A percentile compares a stretch with the other conserved stretches of the same genome.
Conservation (phyloP, 2,888 invertebrate species). For the Steinernema hermaphroditum region DNA sequence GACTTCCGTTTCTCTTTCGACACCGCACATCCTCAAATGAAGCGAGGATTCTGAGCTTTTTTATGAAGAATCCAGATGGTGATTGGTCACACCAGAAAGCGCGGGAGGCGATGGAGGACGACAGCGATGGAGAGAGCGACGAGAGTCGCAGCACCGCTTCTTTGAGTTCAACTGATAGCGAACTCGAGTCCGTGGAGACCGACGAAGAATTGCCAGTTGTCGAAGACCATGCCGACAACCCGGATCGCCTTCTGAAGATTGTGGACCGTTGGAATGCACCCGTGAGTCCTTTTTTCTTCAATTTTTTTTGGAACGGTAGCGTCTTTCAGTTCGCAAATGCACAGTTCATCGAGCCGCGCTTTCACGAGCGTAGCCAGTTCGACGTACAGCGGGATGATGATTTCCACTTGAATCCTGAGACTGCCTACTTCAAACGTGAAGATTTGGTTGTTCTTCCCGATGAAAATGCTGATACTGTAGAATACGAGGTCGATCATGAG, state of each 20-base stretch:
- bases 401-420: neutral
- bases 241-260: conserved; percentile 11
- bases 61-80: neutral
- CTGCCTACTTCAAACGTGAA: neutral
- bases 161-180: conserved; percentile 10
- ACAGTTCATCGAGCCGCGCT: neutral
- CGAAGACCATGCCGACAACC: neutral
- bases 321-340: neutral
- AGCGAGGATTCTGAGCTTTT: neutral
- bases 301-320: neutral
- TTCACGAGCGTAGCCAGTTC: neutral
- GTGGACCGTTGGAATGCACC: neutral
- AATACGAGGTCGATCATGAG: conserved; percentile 97
- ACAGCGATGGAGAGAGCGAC: neutral
- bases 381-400: neutral
- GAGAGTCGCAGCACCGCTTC: neutral
- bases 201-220: neutral
- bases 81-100: neutral
- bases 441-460: neutral
- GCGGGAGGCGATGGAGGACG: neutral
- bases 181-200: neutral
- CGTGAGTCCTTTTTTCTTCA: conserved; percentile 2
- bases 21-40: neutral
- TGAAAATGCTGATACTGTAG: conserved; percentile 78
- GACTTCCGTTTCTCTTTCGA: neutral